Evolutionary conservation across 1,140 invertebrate genomes (phyloP), one percentile per base, ranked within the genome.

Genomic region (Macrobrachium rosenbergii): DNA sequence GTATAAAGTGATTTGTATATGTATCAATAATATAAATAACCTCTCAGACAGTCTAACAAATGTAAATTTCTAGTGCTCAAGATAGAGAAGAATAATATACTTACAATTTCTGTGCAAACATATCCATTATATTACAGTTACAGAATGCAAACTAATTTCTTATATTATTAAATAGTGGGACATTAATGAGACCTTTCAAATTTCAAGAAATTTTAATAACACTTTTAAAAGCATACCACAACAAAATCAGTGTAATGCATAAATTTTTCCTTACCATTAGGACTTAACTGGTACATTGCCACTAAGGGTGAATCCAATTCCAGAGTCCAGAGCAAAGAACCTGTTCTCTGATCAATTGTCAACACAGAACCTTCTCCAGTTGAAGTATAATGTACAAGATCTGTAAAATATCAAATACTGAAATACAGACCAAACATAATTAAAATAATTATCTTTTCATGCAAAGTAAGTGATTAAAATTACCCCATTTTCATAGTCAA

Each of bases 241-340:
- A 89, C 69, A 37, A 11, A 28, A 28, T 52, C 96, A 94, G 59
- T 52, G 69, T 2, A 19, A n/a, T 21, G 37, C 21, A 73, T 23
- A 81, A 16, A 37, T 43, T 28, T 16, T 52, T 52, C 77, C 83
- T 88, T 43, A 90, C 87, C 82, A 83, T 93, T 93, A 11, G 94
- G 94, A 88, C 95, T 95, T 80, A 98, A 92, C 2, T 95, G 92
- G 92, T 99, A 99, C 83, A 97, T 94, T 0, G 96, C 98, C 75
- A 99, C 95, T 3, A 99, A 95, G 5, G 98, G 98, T 87, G 97
- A 98, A 76, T 95, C 94, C 75, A 97, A 94, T 91, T 99, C 95
- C 14, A 89, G 62, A n/a, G 82, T 88, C 89, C 89, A 90, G 21
- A 90, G 75, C 12, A 88, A 60, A 23, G 82, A 79, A 14, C 88